Evolutionary conservation across 2,797 vertebrate species (phyloP), one percentile per base, ranked within the genome.

Genomic region (Iguana delicatissima): DNA sequence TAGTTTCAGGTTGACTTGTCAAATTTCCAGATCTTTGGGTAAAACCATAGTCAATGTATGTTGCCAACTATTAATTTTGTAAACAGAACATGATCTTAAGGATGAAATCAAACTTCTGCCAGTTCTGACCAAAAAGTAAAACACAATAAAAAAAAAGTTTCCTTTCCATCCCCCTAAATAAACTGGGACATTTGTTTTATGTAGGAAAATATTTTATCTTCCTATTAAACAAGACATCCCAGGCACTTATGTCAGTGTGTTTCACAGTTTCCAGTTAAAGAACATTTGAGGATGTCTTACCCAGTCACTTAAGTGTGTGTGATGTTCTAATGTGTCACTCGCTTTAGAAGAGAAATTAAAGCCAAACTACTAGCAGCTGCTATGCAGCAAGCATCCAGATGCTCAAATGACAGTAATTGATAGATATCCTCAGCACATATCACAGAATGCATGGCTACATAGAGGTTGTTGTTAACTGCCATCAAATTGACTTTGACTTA

Each of bases 301-400:
- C 29, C 72, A 42, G 20, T 77, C 50, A 50, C 87, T 87, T 91
- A 22, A 72, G 20, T 46, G 52, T 79, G 55, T 35, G 35, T n/a
- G 8, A 77, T 74, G 38, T 69, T 77, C 29, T 84, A 79, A 77
- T 72, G 59, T 69, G 83, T 83, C 87, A 42, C 72, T 90, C 46
- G 10, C n/a, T 74, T 81, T 84, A 80, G 18, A 83, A 77, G 18
- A 83, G 57, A 83, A 87, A 77, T 87, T 84, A 84, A 84, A 77
- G n/a, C 16, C 73, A 83, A 82, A 86, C 50, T 76, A 29, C 82
- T 86, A 69, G 89, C 84, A 82, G 13, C 52, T 62, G 8, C n/a
- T 74, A 74, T 50, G 79, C 50, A 84, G 77, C 87, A 35, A 79
- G 76, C 50, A 84, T 52, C 3, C 72, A 82, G 59, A 59, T 84